A percentile compares a stretch with the other conserved stretches of the same genome.
These are phyloP conservation scores for Naja naja DNA, from an alignment of 2,113 vertebrate genomes.

Conservation along the genomic window DNA sequence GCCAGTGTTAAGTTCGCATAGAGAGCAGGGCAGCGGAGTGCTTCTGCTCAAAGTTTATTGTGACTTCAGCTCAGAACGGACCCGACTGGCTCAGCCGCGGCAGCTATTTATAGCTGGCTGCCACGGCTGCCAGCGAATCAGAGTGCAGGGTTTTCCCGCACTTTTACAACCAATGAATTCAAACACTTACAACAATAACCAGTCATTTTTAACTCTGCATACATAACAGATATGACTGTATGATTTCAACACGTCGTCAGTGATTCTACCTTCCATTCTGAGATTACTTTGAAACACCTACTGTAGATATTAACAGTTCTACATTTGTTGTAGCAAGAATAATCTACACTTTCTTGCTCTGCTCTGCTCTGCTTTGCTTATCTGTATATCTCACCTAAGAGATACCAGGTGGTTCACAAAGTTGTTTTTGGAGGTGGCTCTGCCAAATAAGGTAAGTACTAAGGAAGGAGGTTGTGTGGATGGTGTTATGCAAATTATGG, in stretches of 20 bases:
- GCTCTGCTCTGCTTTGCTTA: neutral
- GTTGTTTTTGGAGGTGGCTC: neutral
- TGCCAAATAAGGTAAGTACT: neutral
- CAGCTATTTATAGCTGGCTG: too few relatives aligned
- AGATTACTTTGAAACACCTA: neutral
- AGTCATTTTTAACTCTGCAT: too few relatives aligned
- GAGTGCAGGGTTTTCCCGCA: too few relatives aligned
- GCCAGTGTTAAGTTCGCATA: too few relatives aligned
- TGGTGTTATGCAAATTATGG: neutral
- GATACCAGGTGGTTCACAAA: neutral
- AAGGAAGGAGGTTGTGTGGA: neutral
- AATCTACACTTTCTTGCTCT: neutral
- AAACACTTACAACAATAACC: too few relatives aligned
- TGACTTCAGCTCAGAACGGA: too few relatives aligned
- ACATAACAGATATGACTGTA: neutral
- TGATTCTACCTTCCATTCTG: neutral
- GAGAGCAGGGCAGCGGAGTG: too few relatives aligned
- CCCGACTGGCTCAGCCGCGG: too few relatives aligned
- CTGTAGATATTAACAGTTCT: neutral
- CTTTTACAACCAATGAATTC: too few relatives aligned
- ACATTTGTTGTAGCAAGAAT: neutral
- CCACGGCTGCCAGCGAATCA: too few relatives aligned
- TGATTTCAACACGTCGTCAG: neutral
- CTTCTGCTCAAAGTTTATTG: too few relatives aligned
- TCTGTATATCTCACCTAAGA: neutral